phyloP scores from a whole-genome alignment of 2,113 vertebrate species.

The Oplegnathus fasciatus region DNA sequence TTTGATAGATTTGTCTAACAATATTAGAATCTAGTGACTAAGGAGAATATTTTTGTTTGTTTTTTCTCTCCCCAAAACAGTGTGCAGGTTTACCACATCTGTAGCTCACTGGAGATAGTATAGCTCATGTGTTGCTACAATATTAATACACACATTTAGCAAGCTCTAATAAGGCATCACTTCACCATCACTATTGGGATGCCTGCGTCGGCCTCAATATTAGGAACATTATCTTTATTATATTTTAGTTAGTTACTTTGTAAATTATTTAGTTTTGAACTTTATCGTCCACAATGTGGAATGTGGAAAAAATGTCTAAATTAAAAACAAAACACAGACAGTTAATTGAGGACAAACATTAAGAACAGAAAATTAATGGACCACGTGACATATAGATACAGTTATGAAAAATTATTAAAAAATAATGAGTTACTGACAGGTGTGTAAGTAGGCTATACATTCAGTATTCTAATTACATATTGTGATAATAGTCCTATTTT shows the following conservation, averaged over 20 bases:
- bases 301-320: background rate
- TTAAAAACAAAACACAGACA: background rate
- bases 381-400: background rate
- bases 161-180: background rate
- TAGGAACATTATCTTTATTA: slow-evolving; percentile 4
- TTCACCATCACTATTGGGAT: background rate
- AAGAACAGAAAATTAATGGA: background rate
- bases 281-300: background rate
- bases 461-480: background rate
- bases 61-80: background rate
- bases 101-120: background rate
- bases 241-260: background rate
- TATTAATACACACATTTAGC: background rate
- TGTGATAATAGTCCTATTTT: background rate
- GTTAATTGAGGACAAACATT: background rate
- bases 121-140: background rate
- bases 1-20: slow-evolving; percentile 5
- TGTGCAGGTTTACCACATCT: slow-evolving; percentile 1
- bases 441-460: background rate
- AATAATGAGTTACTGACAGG: background rate
- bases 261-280: slow-evolving; percentile 7
- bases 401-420: background rate
- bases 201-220: background rate
- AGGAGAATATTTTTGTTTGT: background rate
- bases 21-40: background rate